Percentiles rank a stretch among this genome's conserved stretches.
Conservation (phyloP, 2,888 invertebrate species). For the Trissolcus japonicus region DNA sequence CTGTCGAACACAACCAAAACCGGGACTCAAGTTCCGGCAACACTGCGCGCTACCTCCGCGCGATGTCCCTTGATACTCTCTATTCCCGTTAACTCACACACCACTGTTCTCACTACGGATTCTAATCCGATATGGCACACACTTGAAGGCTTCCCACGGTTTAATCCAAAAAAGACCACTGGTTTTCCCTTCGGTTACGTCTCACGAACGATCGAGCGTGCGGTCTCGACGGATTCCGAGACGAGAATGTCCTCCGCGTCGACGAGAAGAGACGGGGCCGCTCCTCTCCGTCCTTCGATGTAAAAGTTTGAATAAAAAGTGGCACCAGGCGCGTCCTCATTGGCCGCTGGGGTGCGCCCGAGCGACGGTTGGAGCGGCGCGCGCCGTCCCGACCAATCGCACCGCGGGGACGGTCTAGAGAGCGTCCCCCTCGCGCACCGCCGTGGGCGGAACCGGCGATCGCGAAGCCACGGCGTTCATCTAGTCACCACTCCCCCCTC, state of each 20-base stretch:
- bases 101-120: constrained; percentile 2
- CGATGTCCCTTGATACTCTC: constrained; percentile 63
- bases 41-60: constrained; percentile 65
- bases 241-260: constrained; percentile 72
- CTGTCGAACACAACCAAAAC: constrained; percentile 7
- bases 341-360: constrained; percentile 63
- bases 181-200: constrained; percentile 30
- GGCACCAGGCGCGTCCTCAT: constrained; percentile 58
- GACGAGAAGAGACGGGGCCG: constrained; percentile 61
- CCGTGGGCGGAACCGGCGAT: constrained; percentile 60
- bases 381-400: constrained; percentile 62
- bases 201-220: constrained; percentile 65
- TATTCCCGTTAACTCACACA: constrained; percentile 15
- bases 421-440: constrained; percentile 60
- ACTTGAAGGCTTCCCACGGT: constrained; percentile 3
- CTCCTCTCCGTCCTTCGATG: constrained; percentile 68
- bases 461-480: background rate
- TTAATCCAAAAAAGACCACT: background rate
- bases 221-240: constrained; percentile 71
- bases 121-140: constrained; percentile 7
- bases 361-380: constrained; percentile 61
- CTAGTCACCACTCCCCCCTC: constrained; percentile 40
- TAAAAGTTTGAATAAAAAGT: constrained; percentile 69
- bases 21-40: constrained; percentile 62
- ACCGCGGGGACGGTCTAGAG: constrained; percentile 65